These are phyloP conservation scores for Holacanthus passer DNA, from an alignment of 2,113 vertebrate species.

Conservation along the genomic window DNA sequence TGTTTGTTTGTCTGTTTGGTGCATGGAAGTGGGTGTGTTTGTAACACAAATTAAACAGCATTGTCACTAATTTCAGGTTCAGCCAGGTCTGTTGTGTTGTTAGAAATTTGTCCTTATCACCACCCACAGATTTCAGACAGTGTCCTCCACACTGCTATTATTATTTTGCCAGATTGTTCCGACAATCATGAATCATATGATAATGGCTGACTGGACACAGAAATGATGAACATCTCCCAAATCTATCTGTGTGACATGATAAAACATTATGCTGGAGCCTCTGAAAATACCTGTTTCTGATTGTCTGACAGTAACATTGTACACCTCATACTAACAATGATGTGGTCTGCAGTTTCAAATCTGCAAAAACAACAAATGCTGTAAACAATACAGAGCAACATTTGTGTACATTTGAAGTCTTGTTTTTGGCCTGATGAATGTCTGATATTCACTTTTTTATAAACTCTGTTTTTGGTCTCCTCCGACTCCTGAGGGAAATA, in stretches of 20 bases:
- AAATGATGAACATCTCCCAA: not conserved
- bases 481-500: not conserved
- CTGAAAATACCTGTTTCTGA: not conserved
- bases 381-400: not conserved
- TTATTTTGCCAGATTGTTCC: not conserved
- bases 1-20: not conserved
- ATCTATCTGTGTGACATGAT: not conserved
- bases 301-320: too few species aligned
- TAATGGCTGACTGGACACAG: not conserved
- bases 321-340: too few species aligned
- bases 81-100: not conserved
- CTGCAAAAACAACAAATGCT: not conserved
- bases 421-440: not conserved
- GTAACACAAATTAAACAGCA: not conserved
- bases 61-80: conserved; percentile 13
- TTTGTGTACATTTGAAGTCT: not conserved
- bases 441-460: not conserved
- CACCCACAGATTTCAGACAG: not conserved
- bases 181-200: not conserved
- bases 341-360: not conserved
- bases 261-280: not conserved
- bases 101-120: not conserved
- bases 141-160: not conserved
- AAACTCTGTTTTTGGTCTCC: not conserved
- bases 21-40: not conserved